Conservation (phyloP, 1,140 invertebrate species). For the Palaemon carinicauda region DNA sequence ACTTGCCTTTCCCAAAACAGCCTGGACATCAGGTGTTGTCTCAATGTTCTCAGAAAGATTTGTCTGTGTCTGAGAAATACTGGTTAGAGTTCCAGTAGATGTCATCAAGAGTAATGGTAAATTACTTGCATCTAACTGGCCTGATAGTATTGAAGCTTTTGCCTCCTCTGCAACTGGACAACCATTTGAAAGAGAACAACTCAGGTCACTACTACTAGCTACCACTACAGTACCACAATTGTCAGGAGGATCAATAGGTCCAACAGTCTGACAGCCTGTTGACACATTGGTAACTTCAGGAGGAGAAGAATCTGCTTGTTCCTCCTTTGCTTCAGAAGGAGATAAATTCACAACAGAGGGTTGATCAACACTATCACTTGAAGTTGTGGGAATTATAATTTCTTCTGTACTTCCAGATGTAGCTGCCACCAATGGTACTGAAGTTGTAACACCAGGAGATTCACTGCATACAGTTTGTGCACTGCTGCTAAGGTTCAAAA, state of each 20-base stretch:
- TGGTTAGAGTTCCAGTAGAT: slow-evolving; percentile 6
- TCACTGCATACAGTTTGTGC: slow-evolving; percentile 17
- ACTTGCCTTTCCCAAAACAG: background rate
- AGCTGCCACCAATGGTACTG: background rate
- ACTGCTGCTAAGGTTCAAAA: slow-evolving; percentile 34
- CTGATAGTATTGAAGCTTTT: background rate
- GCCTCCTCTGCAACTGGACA: too few species aligned
- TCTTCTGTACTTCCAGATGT: background rate
- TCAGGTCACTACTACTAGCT: too few species aligned
- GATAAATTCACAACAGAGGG: background rate
- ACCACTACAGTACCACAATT: too few species aligned
- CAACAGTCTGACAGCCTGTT: too few species aligned
- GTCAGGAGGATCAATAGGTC: too few species aligned
- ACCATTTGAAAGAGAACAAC: too few species aligned
- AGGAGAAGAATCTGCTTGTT: too few species aligned
- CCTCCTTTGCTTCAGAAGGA: too few species aligned
- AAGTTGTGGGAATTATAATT: too few species aligned
- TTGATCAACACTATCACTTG: background rate
- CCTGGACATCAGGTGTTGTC: background rate
- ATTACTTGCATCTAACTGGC: background rate
- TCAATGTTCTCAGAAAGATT: background rate
- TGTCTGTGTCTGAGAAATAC: slow-evolving; percentile 10
- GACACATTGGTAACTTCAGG: too few species aligned
- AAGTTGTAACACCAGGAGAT: slow-evolving; percentile 12
- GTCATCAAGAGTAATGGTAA: slow-evolving; percentile 40